Percentiles rank a stretch among this genome's conserved stretches.
Evolutionary conservation across 2,113 vertebrate species (phyloP).

Genomic region (Neodon shergylaensis): DNA sequence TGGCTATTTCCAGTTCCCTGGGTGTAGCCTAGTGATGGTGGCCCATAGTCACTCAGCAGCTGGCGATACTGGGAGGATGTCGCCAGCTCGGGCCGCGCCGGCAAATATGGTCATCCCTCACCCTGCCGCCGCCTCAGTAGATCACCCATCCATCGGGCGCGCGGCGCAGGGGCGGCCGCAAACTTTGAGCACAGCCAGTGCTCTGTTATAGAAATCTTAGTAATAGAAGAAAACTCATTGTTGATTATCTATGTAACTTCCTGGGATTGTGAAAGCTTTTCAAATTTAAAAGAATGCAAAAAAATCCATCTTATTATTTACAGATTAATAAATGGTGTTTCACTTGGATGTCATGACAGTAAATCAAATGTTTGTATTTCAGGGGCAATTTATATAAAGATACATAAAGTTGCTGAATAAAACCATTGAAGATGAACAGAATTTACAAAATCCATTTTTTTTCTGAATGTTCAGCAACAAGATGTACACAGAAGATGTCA

Average conservation of each 20-base stretch:
- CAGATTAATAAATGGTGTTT: not conserved
- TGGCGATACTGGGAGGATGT: constrained; percentile 94
- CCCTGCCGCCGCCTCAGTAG: constrained; percentile 90
- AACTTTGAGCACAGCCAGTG: constrained; percentile 74
- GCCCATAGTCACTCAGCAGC: constrained; percentile 96
- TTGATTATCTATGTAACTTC: not conserved
- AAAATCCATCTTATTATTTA: not conserved
- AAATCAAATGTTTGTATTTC: constrained; percentile 28
- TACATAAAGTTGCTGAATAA: not conserved
- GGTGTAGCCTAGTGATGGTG: constrained; percentile 96
- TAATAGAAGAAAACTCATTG: not conserved
- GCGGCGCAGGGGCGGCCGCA: constrained; percentile 76
- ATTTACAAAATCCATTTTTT: not conserved
- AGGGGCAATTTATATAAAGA: not conserved
- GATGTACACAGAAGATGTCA: constrained; percentile 1
- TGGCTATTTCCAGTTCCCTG: no score
- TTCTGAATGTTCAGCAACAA: constrained; percentile 16
- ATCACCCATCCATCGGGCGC: constrained; percentile 81
- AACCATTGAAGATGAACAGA: not conserved
- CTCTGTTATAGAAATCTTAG: no score
- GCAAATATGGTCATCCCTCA: no score
- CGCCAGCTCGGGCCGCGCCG: no score
- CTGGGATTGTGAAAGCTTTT: not conserved
- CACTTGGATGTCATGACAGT: not conserved
- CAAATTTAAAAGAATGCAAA: not conserved